Base-by-base conservation (phyloP, 2,888 invertebrate species). In the Syrphus vitripennis region DNA sequence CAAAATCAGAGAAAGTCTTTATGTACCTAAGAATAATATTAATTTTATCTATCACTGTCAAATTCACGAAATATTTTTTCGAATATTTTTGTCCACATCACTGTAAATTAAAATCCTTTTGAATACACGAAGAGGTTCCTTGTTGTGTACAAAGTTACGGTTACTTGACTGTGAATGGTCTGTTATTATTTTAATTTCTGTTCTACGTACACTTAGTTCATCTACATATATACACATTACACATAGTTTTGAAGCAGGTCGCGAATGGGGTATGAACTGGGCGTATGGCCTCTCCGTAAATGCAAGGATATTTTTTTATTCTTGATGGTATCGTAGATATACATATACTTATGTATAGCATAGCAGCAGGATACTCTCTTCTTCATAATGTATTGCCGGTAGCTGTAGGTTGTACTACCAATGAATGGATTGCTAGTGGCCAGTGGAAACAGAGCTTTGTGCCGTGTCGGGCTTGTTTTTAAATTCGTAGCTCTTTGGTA, bases 151-250 rank as follows among this genome's bases (percentile, higher is more conserved):
- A 80, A 21, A 42, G 59, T 59, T 67, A 84, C 45, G 48, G 67
- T 81, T 69, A 65, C 50, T 75, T 53, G 75, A 21, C 67, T 77
- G 40, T 79, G 63, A 79, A 83, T 55, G 69, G 81, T 65, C 81
- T 71, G 84, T 84, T 81, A 81, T 84, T 84, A 84, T 84, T 80
- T 71, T 81, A 84, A 81, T 84, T 84, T 81, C 71, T 40, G 21
- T 48, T 71, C n/a, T 45, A 45, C 7, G 48, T 67, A 59, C 29
- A 16, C 59, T 40, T 0, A 7, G 19, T 45, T 16, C 34, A 72
- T 34, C 42, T 45, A 53, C 50, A 24, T 19, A 24, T 6, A 16
- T 53, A 24, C 4, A n/a, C 3, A 26, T 50, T n/a, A n/a, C n/a
- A n/a, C n/a, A 9, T 16, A 57, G 12, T 12, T 19, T 21, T 12